These are phyloP conservation scores for Scatophagus argus DNA, from an alignment of 2,113 vertebrate genomes.

Conservation along the genomic window DNA sequence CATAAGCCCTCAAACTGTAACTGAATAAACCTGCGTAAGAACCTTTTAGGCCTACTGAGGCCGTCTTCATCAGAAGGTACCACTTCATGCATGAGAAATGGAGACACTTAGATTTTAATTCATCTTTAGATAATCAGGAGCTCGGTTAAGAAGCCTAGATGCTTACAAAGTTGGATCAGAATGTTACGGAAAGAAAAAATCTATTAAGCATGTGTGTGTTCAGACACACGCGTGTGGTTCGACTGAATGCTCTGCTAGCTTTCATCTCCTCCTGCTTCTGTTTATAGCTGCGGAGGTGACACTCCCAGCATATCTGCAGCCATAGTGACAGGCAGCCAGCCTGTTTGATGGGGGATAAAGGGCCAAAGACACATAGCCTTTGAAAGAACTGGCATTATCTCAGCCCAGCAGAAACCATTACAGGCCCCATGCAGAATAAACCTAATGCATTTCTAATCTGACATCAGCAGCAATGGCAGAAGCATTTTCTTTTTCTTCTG, in stretches of 20 bases:
- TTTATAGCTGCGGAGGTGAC: conserved; percentile 69
- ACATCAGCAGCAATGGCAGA: conserved; percentile 35
- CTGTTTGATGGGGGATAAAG: conserved; percentile 47
- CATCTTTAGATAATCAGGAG: not conserved
- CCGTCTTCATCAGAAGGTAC: not conserved
- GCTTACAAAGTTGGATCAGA: not conserved
- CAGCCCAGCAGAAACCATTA: conserved; percentile 50
- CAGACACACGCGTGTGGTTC: conserved; percentile 3
- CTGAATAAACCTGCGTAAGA: not conserved
- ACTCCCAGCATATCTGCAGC: conserved; percentile 53
- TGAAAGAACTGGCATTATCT: conserved; percentile 56
- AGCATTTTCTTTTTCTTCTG: not conserved
- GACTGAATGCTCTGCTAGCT: conserved; percentile 5
- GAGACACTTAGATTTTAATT: not conserved
- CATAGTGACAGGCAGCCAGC: conserved; percentile 52
- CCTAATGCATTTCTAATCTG: conserved; percentile 64
- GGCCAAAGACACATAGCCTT: conserved; percentile 39
- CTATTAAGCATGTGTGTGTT: not conserved
- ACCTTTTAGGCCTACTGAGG: not conserved
- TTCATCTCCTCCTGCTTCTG: conserved; percentile 54
- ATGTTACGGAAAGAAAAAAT: not conserved
- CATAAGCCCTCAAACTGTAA: not conserved
- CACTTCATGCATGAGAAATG: not conserved
- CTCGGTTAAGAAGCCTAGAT: not conserved
- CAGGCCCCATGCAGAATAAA: conserved; percentile 51